phyloP scores from a whole-genome alignment of 2,113 vertebrate genomes.

The Canis aureus region DNA sequence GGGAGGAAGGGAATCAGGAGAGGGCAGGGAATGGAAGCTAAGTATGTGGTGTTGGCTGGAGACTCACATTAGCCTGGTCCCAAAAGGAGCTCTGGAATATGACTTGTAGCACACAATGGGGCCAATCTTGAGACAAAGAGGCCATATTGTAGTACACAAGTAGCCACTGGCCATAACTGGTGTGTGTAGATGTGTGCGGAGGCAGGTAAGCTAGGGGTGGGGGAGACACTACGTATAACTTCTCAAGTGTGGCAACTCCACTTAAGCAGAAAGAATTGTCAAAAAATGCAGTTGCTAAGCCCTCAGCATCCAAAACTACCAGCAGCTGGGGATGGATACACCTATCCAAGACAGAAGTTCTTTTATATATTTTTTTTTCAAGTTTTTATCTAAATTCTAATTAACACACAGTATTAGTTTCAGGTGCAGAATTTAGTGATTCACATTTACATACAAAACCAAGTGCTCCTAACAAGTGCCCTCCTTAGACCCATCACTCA shows the following conservation, averaged over 20 bases:
- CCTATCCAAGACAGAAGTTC: background rate
- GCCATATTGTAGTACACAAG: background rate
- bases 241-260: background rate
- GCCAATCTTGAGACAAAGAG: background rate
- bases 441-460: background rate
- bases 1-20: background rate
- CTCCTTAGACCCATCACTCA: background rate
- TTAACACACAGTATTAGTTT: background rate
- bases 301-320: background rate
- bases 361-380: background rate
- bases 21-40: background rate
- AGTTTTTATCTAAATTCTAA: background rate
- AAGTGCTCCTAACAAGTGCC: background rate
- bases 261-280: background rate
- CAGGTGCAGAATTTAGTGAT: background rate
- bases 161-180: background rate
- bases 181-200: background rate
- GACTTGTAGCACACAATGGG: background rate
- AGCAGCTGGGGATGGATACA: background rate
- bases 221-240: background rate
- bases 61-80: background rate
- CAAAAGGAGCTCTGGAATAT: background rate
- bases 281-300: background rate
- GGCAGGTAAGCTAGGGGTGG: fast-evolving
- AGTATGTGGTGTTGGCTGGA: background rate